Base-by-base conservation (phyloP, 2,113 vertebrate genomes). In the Lepidothrix coronata region DNA sequence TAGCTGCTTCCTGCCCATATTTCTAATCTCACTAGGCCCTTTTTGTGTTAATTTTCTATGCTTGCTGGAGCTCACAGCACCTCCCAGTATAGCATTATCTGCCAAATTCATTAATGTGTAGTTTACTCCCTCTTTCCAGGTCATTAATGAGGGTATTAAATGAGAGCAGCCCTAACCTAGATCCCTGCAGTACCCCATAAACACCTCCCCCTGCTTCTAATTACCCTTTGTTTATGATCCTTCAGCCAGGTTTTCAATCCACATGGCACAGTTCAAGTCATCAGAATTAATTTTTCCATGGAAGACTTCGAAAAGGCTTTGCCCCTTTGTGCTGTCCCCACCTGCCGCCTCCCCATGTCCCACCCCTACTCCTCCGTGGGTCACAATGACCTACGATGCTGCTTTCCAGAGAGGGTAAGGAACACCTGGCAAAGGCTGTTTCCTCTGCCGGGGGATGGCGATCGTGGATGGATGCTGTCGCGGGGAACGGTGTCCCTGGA, bases 151-250 rank as follows among this genome's bases (percentile, higher is more conserved):
- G 95, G 91, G 92, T 92, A 94, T 97, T 97, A 97, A 97, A 93
- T 30, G 96, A 97, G 95, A 94, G 86, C 93, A 91, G 91, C 88
- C 95, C 94, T 94, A 93, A 91, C 95, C 96, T 62, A 85, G 95
- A 96, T 97, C 96, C 94, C 97, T 75, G 85, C 93, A 95, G 96
- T 73, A 96, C 96, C 96, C 97, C 88, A 91, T 96, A 95, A 97
- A 95, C 54, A 70, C 91, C 93, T 95, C 94, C 92, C 91, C 95
- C 95, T 94, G 95, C 93, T 97, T 96, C 95, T 93, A 97, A 97
- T 97, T 97, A 96, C 95, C 95, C 94, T 97, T 97, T 97, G 95
- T 97, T 96, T 97, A 97, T 95, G 94, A 92, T 68, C 95, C 87
- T 91, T 95, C 92, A 90, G 92, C 85, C 94, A 89, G 95, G 80